phyloP scores from a whole-genome alignment of 2,113 vertebrate genomes.

The Vimba vimba region DNA sequence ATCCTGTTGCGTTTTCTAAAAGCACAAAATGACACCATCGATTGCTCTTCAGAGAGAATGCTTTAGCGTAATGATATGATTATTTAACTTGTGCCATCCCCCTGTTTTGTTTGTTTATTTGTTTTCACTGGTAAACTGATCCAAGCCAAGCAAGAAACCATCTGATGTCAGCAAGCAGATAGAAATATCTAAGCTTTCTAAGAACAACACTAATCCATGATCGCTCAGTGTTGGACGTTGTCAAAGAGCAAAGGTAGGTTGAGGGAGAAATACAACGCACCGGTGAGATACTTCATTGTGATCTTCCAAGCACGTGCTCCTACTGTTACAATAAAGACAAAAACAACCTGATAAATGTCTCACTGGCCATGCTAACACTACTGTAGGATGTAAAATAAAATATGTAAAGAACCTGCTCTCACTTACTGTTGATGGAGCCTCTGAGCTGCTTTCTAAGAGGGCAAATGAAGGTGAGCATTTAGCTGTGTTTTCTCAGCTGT shows the following conservation, averaged over 20 bases:
- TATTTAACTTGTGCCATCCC: slow-evolving; percentile 16
- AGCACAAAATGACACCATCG: slow-evolving; percentile 19
- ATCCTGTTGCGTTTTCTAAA: slow-evolving; percentile 1
- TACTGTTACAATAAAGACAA: slow-evolving; percentile 39
- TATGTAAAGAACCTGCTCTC: neutral
- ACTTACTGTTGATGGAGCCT: slow-evolving; percentile 5
- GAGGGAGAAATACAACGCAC: slow-evolving; percentile 48
- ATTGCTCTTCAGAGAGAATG: slow-evolving; percentile 16
- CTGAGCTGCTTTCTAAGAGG: neutral
- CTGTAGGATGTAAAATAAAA: neutral
- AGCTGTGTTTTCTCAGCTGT: neutral
- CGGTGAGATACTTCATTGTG: neutral
- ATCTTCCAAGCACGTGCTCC: slow-evolving; percentile 1
- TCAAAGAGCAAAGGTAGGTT: slow-evolving; percentile 36
- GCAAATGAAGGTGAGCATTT: neutral
- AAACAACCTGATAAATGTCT: slow-evolving; percentile 45
- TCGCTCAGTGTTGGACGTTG: slow-evolving; percentile 41
- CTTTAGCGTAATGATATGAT: slow-evolving; percentile 40
- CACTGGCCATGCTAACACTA: neutral
- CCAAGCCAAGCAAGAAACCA: neutral
- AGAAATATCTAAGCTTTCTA: slow-evolving; percentile 49
- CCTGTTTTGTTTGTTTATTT: neutral
- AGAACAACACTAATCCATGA: neutral
- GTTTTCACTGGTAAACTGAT: neutral
- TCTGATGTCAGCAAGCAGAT: slow-evolving; percentile 20